Percentiles rank a stretch among this genome's conserved stretches.
phyloP scores from a whole-genome alignment of 2,888 invertebrate species.

The Creontiades dilutus region DNA sequence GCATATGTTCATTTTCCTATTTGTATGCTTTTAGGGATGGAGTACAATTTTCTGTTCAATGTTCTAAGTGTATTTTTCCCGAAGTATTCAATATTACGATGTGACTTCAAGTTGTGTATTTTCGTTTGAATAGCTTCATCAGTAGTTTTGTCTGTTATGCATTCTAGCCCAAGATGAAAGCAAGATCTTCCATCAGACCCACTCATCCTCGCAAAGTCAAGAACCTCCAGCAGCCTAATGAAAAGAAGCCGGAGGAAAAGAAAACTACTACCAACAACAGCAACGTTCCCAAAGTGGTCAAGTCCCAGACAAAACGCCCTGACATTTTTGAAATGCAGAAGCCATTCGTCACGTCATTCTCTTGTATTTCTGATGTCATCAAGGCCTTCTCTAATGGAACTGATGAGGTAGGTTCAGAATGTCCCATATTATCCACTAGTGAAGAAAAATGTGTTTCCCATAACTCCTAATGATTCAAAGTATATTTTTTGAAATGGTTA shows the following conservation, averaged over 20 bases:
- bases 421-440: too few species aligned
- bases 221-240: constrained; percentile 43
- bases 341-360: constrained; percentile 54
- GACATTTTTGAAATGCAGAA: constrained; percentile 62
- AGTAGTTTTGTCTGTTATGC: too few species aligned
- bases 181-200: constrained; percentile 31
- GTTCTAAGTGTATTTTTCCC: too few species aligned
- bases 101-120: too few species aligned
- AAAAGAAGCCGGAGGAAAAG: constrained; percentile 60
- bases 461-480: too few species aligned
- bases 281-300: constrained; percentile 44
- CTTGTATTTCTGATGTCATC: constrained; percentile 44
- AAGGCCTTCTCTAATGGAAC: constrained; percentile 60
- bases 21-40: too few species aligned
- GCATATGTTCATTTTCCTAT: too few species aligned
- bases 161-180: constrained; percentile 57
- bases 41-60: too few species aligned
- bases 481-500: too few species aligned
- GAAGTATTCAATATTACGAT: too few species aligned
- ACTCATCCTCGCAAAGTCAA: constrained; percentile 63
- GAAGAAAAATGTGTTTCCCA: too few species aligned
- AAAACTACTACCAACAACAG: background rate
- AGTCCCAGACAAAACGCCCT: constrained; percentile 1
- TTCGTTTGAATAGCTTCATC: too few species aligned
- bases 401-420: constrained; percentile 45